Percentiles rank a stretch among this genome's conserved stretches.
Evolutionary conservation across 2,113 vertebrate species (phyloP).

Genomic region (zebrafish (Danio rerio)): DNA sequence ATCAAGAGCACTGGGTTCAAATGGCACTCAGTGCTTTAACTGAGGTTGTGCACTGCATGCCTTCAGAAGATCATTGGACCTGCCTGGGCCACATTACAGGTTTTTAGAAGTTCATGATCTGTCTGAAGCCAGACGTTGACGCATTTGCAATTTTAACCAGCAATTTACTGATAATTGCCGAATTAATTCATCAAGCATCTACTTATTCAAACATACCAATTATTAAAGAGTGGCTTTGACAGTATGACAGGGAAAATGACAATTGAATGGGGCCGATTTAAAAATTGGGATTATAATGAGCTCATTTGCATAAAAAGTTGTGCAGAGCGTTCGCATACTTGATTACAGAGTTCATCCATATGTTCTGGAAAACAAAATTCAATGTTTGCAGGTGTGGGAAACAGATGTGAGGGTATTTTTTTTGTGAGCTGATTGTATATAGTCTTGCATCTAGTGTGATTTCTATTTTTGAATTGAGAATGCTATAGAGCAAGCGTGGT

Average conservation of each 20-base stretch:
- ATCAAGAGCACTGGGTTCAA: constrained; percentile 16
- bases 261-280: not conserved
- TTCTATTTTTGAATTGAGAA: not conserved
- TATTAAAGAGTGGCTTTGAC: constrained; percentile 4
- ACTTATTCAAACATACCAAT: constrained; percentile 16
- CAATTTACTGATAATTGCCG: not conserved
- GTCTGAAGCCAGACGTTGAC: not conserved
- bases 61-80: not conserved
- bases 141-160: not conserved
- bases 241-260: constrained; percentile 18
- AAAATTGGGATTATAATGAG: constrained; percentile 27
- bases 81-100: not conserved
- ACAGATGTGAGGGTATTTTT: not conserved
- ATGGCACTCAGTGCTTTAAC: constrained; percentile 23
- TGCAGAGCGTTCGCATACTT: not conserved
- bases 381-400: not conserved
- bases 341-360: constrained; percentile 1
- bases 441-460: not conserved
- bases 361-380: not conserved
- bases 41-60: not conserved
- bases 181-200: constrained; percentile 2
- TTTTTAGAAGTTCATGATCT: not conserved
- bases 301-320: constrained; percentile 22
- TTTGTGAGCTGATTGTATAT: not conserved
- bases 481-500: not conserved